Base-by-base conservation (phyloP, 1,140 invertebrate species). In the Dryas iulia region DNA sequence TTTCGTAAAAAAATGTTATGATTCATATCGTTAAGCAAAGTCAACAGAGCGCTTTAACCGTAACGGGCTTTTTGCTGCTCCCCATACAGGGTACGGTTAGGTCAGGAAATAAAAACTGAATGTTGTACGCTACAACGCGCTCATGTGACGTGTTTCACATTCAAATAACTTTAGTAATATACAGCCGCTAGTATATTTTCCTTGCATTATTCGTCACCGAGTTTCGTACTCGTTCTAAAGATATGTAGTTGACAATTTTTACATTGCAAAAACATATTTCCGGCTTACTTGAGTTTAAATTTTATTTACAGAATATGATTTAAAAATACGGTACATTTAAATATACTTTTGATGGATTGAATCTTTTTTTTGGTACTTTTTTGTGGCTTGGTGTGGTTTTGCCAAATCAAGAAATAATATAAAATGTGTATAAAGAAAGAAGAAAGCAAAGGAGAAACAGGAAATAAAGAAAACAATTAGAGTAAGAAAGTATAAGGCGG, bases 71-170 rank as follows among this genome's bases (percentile, higher is more conserved):
- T 47, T 47, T 47, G 39, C 25, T 62, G 10, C 14, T 53, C 25
- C 33, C 11, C 35, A 24, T 25, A 60, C 31, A 47, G 33, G 25
- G n/a, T 39, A 52, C 25, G 25, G 25, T 30, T 60, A 11, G 54
- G 60, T 31, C 53, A 56, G 61, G 66, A 69, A 69, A 69, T 69
- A 69, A 69, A 69, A 69, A 58, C 23, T 62, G 53, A 58, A 69
- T 58, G 54, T 58, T 58, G 59, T 26, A 69, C 24, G 59, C 26
- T 69, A 59, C 66, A 63, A 26, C 59, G 54, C 66, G 59, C 33
- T n/a, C 66, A 39, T 53, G 30, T 28, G 23, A 62, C 66, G 66
- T 69, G 66, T 69, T 59, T 33, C 33, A 59, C 66, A 62, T 69
- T 61, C 66, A 62, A 69, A 69, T 58, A 69, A 35, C 52, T 35